These are phyloP conservation scores for Sepiola atlantica DNA, from an alignment of 2,888 invertebrate species.

Conservation along the genomic window DNA sequence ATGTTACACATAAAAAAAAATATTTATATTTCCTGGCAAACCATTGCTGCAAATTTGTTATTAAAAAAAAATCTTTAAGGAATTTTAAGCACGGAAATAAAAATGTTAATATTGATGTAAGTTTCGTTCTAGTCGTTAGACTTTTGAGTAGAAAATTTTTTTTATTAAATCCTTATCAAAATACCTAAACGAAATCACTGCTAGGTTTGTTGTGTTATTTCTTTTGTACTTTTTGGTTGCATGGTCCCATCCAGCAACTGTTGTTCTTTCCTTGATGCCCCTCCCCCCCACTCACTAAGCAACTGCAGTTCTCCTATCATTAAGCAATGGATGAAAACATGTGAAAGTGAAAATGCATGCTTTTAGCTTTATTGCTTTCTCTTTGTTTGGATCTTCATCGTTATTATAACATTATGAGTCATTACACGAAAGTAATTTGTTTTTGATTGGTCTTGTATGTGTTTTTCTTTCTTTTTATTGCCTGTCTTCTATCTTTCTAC, in stretches of 20 bases:
- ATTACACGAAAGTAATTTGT: not conserved
- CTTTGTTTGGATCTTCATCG: not conserved
- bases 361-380: conserved; percentile 8
- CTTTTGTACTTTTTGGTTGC: not conserved
- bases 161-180: no score
- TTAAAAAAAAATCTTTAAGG: not conserved
- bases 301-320: not conserved
- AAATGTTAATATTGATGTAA: not conserved
- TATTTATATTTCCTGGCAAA: no score
- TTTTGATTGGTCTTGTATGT: conserved; percentile 6
- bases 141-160: not conserved
- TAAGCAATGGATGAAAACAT: not conserved
- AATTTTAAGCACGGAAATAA: not conserved
- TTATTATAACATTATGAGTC: not conserved
- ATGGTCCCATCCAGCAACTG: not conserved
- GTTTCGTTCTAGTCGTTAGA: not conserved
- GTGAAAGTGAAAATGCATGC: conserved; percentile 3
- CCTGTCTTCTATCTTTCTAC: conserved; percentile 17
- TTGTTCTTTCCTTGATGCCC: no score
- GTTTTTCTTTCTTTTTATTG: conserved; percentile 5
- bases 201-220: not conserved
- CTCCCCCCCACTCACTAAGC: no score
- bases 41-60: no score
- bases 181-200: not conserved
- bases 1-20: no score